Percentiles rank a stretch among this genome's conserved stretches.
Evolutionary conservation across 2,113 vertebrate genomes (phyloP).

Genomic region (Seriola aureovittata): DNA sequence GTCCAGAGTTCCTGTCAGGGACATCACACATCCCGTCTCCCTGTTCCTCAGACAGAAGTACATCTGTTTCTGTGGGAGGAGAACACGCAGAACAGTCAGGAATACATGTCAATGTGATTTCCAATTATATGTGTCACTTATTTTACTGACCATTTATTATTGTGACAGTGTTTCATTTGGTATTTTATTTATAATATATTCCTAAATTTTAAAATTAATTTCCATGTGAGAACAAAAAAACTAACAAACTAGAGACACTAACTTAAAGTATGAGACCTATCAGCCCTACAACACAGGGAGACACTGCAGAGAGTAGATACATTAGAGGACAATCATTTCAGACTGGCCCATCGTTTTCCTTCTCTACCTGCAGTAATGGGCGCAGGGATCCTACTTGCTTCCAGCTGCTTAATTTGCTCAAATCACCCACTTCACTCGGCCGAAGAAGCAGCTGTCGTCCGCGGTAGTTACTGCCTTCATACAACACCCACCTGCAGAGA

Average conservation of each 20-base stretch:
- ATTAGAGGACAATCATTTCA: not conserved
- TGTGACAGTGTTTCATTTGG: not conserved
- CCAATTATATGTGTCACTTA: not conserved
- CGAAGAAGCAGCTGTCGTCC: constrained; percentile 91
- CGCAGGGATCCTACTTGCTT: constrained; percentile 91
- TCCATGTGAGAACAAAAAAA: not conserved
- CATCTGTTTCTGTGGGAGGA: constrained; percentile 85
- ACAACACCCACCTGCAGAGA: constrained; percentile 90
- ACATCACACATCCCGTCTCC: constrained; percentile 88
- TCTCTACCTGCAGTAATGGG: constrained; percentile 91
- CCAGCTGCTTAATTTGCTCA: constrained; percentile 85
- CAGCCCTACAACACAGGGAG: no score
- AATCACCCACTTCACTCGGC: constrained; percentile 86
- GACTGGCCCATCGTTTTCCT: not conserved
- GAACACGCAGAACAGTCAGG: not conserved
- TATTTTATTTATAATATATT: not conserved
- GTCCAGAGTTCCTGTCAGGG: constrained; percentile 90
- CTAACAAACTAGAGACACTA: not conserved
- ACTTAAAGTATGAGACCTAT: not conserved
- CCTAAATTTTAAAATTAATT: not conserved
- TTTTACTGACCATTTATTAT: not conserved
- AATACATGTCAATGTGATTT: not conserved
- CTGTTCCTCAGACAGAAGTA: constrained; percentile 92
- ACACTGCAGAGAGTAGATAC: no score
- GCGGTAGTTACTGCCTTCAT: constrained; percentile 90